phyloP scores from a whole-genome alignment of 2,888 invertebrate genomes.

The Hypolimnas misippus region DNA sequence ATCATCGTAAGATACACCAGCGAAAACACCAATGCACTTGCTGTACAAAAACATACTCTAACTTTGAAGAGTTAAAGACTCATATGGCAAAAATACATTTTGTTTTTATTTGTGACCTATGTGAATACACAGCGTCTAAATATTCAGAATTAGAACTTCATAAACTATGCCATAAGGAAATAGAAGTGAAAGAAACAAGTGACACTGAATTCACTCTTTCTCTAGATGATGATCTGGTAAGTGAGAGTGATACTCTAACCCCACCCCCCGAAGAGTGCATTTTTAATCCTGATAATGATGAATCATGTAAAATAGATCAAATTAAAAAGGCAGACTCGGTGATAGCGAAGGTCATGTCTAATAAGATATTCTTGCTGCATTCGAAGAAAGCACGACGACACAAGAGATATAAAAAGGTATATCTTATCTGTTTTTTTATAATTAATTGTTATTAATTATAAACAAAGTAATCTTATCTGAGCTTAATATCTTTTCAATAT shows the following conservation, averaged over 20 bases:
- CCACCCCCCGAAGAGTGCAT: slow-evolving; percentile 18
- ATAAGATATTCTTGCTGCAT: slow-evolving; percentile 60
- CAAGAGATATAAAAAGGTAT: slow-evolving; percentile 63
- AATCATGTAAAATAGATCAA: slow-evolving; percentile 42
- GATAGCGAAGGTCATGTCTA: slow-evolving; percentile 69
- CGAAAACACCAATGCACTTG: slow-evolving; percentile 60
- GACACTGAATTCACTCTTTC: slow-evolving; percentile 49
- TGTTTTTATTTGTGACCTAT: slow-evolving; percentile 57
- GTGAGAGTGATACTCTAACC: slow-evolving; percentile 22
- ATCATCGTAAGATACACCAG: slow-evolving; percentile 69
- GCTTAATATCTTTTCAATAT: not conserved
- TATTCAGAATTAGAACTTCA: slow-evolving; percentile 52
- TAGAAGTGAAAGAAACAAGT: slow-evolving; percentile 40
- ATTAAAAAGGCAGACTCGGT: slow-evolving; percentile 61
- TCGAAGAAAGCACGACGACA: slow-evolving; percentile 51
- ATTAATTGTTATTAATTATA: not conserved
- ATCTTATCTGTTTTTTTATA: slow-evolving; percentile 1
- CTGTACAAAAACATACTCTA: slow-evolving; percentile 61
- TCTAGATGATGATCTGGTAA: slow-evolving; percentile 27
- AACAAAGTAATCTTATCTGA: not conserved
- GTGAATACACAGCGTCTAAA: slow-evolving; percentile 52
- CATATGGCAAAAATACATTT: slow-evolving; percentile 62
- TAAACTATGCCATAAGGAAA: slow-evolving; percentile 45
- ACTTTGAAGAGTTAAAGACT: slow-evolving; percentile 49
- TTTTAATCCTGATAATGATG: slow-evolving; percentile 10